Evolutionary conservation across 2,888 invertebrate species (phyloP), one percentile per base, ranked within the genome.

Genomic region (Sarcophaga carnaria): DNA sequence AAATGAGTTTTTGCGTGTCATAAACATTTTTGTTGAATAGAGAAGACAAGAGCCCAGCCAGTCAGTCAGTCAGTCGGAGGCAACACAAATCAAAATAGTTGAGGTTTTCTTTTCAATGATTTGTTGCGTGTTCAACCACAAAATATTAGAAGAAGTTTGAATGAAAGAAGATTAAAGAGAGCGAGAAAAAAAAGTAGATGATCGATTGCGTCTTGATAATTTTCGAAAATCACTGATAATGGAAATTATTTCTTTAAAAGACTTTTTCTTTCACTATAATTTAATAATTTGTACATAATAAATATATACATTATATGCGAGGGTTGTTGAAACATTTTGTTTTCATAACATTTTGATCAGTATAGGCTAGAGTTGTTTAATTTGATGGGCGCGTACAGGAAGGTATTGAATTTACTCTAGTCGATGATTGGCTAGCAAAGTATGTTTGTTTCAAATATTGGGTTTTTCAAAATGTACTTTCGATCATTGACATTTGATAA

Each of bases 1-100:
- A 37, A 87, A 84, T 87, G 77, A 87, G 87, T 79, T 87, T 87
- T 87, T 87, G 87, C 87, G 87, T 87, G 87, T 84, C 76, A 82
- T 76, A 81, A 74, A 80, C 66, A 27, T 72, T 54, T 54, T 54
- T 54, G 14, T 54, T 54, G 14, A 14, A 14, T 54, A 14, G 45
- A 82, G 27, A 82, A 20, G 27, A 75, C 20, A 14, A 60, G 59
- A 25, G 71, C 27, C 27, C 47, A 12, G 22, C 14, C 47, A 4
- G 22, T 49, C 37, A 37, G 37, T 10, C 8, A 37, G 37, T 8
- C 6, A 37, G 37, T 37, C 20, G 49, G 14, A 54, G 54, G 54
- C 54, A 54, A 14, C 17, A 54, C 37, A 60, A 67, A 49, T 4
- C n/a, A 74, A 74, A 63, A 72, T 70, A 59, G 63, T 54, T 70